Percentiles rank a stretch among this genome's conserved stretches.
phyloP scores from a whole-genome alignment of 2,113 vertebrate species.

The Lagenorhynchus albirostris region DNA sequence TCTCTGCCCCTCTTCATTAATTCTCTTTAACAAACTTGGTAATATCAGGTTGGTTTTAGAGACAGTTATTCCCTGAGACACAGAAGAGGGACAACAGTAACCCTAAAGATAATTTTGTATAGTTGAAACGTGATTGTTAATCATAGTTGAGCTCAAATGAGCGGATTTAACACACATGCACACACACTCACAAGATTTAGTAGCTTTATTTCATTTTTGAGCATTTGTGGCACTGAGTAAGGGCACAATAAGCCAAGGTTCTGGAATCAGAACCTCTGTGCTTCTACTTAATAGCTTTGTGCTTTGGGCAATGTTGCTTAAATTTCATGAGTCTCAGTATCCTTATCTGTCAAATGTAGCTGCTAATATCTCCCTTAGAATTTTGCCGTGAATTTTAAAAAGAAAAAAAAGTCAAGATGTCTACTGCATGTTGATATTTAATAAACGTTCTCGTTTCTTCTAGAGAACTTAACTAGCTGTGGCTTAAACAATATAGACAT shows the following conservation, averaged over 20 bases:
- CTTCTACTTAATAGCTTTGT: neutral
- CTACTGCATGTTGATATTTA: neutral
- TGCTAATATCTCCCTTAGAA: neutral
- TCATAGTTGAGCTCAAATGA: neutral
- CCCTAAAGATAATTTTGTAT: neutral
- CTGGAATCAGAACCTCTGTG: neutral
- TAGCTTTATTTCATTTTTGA: neutral
- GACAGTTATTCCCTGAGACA: neutral
- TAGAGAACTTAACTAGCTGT: neutral
- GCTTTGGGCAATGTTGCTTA: neutral
- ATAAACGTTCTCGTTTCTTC: neutral
- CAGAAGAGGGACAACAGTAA: neutral
- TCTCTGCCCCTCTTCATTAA: neutral
- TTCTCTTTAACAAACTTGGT: neutral
- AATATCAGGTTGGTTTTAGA: neutral
- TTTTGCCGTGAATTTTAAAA: neutral
- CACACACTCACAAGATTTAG: neutral
- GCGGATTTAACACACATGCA: neutral
- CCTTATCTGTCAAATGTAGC: neutral
- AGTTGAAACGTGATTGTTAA: neutral
- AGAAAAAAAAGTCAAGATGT: neutral
- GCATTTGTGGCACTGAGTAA: neutral
- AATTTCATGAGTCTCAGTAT: neutral
- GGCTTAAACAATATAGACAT: neutral
- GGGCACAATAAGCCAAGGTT: neutral